Evolutionary conservation across 2,113 vertebrate genomes (phyloP).

Genomic region (Percina caprodes): DNA sequence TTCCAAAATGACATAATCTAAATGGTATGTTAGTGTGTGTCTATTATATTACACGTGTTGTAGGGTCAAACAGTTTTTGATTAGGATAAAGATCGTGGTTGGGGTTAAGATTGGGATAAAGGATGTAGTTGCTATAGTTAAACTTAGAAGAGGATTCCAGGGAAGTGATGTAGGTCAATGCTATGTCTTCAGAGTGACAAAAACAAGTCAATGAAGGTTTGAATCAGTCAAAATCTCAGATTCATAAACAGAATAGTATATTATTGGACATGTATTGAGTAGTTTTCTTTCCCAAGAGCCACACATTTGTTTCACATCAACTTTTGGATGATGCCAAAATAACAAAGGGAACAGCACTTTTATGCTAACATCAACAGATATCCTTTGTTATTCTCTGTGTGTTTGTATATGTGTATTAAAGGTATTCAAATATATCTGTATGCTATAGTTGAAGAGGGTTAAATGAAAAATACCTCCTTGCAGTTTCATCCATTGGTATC

Average conservation of each 20-base stretch:
- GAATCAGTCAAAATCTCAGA: background rate
- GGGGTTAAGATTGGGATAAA: background rate
- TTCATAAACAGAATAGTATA: background rate
- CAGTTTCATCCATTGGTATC: slow-evolving; percentile 42
- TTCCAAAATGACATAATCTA: background rate
- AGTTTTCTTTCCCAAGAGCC: background rate
- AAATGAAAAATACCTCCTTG: slow-evolving; percentile 33
- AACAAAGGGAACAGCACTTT: background rate
- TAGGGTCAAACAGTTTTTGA: background rate
- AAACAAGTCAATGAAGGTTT: background rate
- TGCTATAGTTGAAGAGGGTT: slow-evolving; percentile 15
- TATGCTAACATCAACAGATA: background rate
- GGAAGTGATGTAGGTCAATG: background rate
- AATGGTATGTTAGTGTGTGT: background rate
- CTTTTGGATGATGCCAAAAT: background rate
- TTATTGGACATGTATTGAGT: background rate
- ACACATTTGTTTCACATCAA: background rate
- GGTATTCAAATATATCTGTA: background rate
- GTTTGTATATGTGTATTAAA: background rate
- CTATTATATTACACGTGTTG: too few species aligned
- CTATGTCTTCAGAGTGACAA: background rate
- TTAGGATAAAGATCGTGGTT: background rate
- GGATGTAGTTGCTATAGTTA: background rate
- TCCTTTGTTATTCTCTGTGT: background rate
- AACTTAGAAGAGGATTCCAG: background rate